These are phyloP conservation scores for Paralvinella palmiformis DNA, from an alignment of 1,140 invertebrate species.

Conservation along the genomic window DNA sequence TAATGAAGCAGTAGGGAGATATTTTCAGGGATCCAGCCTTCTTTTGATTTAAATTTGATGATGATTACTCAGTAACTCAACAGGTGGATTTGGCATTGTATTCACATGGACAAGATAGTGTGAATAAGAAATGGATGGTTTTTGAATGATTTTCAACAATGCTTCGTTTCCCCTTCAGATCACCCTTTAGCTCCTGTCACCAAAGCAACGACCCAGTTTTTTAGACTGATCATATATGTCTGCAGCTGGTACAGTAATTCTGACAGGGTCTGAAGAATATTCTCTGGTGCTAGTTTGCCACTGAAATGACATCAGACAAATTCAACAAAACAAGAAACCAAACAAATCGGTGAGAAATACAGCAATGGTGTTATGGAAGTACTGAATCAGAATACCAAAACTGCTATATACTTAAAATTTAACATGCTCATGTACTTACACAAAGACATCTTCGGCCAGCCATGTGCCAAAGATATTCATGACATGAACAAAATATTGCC, in stretches of 20 bases:
- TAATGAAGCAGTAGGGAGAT: too few relatives aligned
- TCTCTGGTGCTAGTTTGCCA: slow-evolving; percentile 22
- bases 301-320: slow-evolving; percentile 21
- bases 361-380: not conserved
- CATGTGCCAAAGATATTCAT: slow-evolving; percentile 23
- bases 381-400: not conserved
- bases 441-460: slow-evolving; percentile 32
- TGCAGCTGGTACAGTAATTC: slow-evolving; percentile 15
- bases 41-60: too few relatives aligned
- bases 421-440: slow-evolving; percentile 29
- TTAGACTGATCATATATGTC: slow-evolving; percentile 11
- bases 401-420: not conserved
- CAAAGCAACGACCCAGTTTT: not conserved
- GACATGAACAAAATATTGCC: not conserved
- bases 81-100: too few relatives aligned
- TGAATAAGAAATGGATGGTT: too few relatives aligned
- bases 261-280: slow-evolving; percentile 18
- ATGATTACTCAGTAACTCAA: too few relatives aligned
- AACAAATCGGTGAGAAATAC: not conserved
- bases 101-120: too few relatives aligned
- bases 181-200: too few relatives aligned
- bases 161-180: too few relatives aligned
- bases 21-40: too few relatives aligned
- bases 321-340: not conserved
- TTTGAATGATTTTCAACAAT: too few relatives aligned